phyloP scores from a whole-genome alignment of 2,113 vertebrate genomes.

The Cacatua alba region DNA sequence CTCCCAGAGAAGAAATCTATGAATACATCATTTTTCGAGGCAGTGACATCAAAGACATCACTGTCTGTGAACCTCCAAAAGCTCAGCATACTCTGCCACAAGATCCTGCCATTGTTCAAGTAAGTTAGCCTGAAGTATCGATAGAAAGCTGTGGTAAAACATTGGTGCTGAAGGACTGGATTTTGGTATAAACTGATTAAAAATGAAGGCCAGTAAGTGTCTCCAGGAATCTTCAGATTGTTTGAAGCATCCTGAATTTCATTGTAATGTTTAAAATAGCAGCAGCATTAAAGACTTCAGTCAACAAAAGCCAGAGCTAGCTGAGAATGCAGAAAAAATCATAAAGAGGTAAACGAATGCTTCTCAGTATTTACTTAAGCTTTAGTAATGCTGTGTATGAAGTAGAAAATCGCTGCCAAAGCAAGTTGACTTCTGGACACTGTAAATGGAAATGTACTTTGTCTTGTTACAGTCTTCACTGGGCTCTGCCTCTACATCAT shows the following conservation, averaged over 20 bases:
- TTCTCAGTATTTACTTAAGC: background rate
- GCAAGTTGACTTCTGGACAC: background rate
- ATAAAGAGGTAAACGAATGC: background rate
- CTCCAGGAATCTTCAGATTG: background rate
- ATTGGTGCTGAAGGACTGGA: background rate
- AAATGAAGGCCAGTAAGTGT: background rate
- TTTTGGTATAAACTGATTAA: background rate
- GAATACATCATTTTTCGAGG: slow-evolving; percentile 98
- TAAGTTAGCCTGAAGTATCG: slow-evolving; percentile 51
- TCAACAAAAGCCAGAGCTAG: slow-evolving; percentile 9
- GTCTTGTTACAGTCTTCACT: slow-evolving; percentile 86
- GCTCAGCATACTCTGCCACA: slow-evolving; percentile 88
- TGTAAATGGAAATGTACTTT: slow-evolving; percentile 62
- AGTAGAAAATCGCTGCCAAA: slow-evolving; percentile 22
- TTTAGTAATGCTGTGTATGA: background rate
- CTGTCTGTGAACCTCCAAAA: slow-evolving; percentile 90
- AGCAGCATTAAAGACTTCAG: background rate
- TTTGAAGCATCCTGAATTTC: background rate
- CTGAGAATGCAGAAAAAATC: slow-evolving; percentile 3
- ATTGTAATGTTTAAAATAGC: background rate
- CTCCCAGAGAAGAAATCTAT: slow-evolving; percentile 92
- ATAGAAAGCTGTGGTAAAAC: background rate
- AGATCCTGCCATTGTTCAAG: slow-evolving; percentile 96
- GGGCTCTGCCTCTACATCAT: slow-evolving; percentile 80
- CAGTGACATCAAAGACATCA: slow-evolving; percentile 95